Conservation (phyloP, 2,888 invertebrate species). For the Chorisops tibialis region DNA sequence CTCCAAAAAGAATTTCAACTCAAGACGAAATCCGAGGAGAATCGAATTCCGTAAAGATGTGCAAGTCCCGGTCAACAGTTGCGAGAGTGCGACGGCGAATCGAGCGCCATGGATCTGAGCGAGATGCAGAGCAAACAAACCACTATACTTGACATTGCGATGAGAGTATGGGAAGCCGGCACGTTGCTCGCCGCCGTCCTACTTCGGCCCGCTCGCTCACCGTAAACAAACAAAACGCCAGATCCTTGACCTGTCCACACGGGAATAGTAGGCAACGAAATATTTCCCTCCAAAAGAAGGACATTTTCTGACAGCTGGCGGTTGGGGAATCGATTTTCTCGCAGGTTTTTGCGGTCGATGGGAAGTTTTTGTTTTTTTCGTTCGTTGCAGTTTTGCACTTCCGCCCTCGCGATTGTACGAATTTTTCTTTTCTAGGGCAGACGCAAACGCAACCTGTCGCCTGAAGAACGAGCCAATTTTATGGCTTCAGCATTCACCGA, state of each 20-base stretch:
- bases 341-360: neutral
- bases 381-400: too few species aligned
- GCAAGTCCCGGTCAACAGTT: too few species aligned
- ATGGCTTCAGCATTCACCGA: too few species aligned
- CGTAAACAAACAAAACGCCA: neutral
- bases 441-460: neutral
- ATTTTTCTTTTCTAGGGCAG: constrained; percentile 1
- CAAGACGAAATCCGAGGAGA: too few species aligned
- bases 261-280: neutral
- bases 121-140: constrained; percentile 21
- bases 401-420: neutral
- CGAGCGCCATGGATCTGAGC: neutral
- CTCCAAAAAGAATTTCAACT: too few species aligned
- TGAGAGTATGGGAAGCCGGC: neutral
- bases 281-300: neutral
- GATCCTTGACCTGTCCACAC: constrained; percentile 14
- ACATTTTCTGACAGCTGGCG: neutral
- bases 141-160: neutral
- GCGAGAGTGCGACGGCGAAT: neutral
- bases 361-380: too few species aligned
- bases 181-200: neutral
- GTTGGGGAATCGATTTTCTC: constrained; percentile 16
- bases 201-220: neutral
- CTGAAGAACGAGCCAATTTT: too few species aligned
- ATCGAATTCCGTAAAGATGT: too few species aligned